Base-by-base conservation (phyloP, 1,140 invertebrate genomes). In the Lordiphosa collinella region DNA sequence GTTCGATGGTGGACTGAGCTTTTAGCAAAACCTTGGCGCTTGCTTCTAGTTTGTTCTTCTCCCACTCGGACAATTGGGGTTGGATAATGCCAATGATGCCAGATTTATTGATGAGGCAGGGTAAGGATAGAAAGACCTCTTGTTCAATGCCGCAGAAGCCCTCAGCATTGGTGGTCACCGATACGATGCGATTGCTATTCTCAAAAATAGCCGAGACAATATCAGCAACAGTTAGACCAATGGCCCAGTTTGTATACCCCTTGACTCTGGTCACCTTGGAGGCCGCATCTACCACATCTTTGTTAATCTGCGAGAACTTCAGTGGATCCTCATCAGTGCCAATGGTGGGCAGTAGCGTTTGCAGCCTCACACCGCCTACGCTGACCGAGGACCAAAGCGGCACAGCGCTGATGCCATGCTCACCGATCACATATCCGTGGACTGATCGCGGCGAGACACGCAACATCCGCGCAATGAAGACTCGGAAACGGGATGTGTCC, bases 181-280 rank as follows among this genome's bases (percentile, higher is more conserved):
- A 93, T 75, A 94, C 93, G 11, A 96, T 91, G 3, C 48, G 52
- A 84, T 93, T 93, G 63, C 92, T 91, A 5, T 92, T 91, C 82
- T 97, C 95, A 44, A 92, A 91, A n/a, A 96, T 93, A 10, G 93
- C 91, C 7, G 92, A 90, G 10, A 91, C 91, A 10, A 97, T 89
- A 59, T 92, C 91, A 0, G 94, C 91, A 0, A 94, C 91, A 64
- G 94, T 94, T 3, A 96, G 89, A 3, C 95, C 95, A 69, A 96
- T 95, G 3, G 95, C 95, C 95, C 95, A 96, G 16, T 94, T 95
- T 0, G 95, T 96, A 89, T 96, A 96, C 1, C 94, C 95, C 82
- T 96, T 96, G 37, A 95, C 89, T 72, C 92, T 93, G 74, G 96
- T 96, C 6, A 96, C 92, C 82, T 96, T 92, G 84, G 95, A 95